Evolutionary conservation across 2,797 vertebrate species (phyloP).

Genomic region (Hyperoplus immaculatus): DNA sequence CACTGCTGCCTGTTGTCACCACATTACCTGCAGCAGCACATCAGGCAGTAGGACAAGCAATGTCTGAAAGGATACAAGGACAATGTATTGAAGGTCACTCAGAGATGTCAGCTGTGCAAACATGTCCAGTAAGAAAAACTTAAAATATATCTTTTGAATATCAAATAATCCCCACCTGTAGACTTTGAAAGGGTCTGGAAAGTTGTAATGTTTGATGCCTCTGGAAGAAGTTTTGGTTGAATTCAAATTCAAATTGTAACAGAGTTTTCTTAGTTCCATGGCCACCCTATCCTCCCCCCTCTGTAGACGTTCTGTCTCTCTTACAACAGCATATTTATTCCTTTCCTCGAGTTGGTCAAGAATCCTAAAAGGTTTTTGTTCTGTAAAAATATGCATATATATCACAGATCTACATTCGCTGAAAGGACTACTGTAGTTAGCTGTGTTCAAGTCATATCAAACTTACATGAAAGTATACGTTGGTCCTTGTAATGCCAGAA

Average conservation of each 20-base stretch:
- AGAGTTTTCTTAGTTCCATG: neutral
- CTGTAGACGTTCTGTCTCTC: neutral
- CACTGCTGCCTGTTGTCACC: neutral
- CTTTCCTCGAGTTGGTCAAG: neutral
- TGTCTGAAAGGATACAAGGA: conserved; percentile 1
- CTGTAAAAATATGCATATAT: neutral
- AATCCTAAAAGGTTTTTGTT: neutral
- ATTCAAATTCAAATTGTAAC: neutral
- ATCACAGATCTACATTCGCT: neutral
- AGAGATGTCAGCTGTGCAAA: neutral
- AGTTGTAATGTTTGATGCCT: neutral
- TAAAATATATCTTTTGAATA: neutral
- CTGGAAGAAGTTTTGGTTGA: neutral
- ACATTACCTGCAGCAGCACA: neutral
- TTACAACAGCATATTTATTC: neutral
- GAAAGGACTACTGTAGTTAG: neutral
- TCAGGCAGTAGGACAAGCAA: neutral
- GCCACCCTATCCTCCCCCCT: neutral
- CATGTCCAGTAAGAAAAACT: too few species aligned
- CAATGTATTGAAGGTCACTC: conserved; percentile 4
- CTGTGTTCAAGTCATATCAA: neutral
- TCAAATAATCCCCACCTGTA: neutral
- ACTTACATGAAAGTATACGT: neutral
- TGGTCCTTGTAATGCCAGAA: neutral
- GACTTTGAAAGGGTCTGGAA: neutral